Base-by-base conservation (phyloP, 2,797 vertebrate species). In the Pampus argenteus region DNA sequence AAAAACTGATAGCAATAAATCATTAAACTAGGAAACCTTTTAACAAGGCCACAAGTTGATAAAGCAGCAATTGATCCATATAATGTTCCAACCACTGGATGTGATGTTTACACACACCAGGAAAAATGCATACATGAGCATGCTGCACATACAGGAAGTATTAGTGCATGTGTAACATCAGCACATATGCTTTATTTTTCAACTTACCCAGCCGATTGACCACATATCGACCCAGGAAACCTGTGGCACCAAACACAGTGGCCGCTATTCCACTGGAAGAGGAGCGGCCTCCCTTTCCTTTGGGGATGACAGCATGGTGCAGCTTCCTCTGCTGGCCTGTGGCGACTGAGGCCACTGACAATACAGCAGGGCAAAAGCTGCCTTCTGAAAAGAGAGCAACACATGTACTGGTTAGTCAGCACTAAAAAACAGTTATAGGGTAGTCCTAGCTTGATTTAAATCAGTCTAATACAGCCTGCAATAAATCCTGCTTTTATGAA, bases 211-310 rank as follows among this genome's bases (percentile, higher is more conserved):
- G 95, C 14, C 93, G 94, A 70, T 93, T 96, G 84, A 99, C 96
- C 18, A 99, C 94, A 0, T 99, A 99, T 71, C 97, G 94, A 9
- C 98, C 98, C 74, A 99, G 87, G 78, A 97, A 99, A 13, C 98
- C 98, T 0, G 97, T 97, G 40, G 96, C 97, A 49, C 97, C 98
- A 70, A 99, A 99, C 31, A 99, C 97, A 0, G 97, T 98, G 65
- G 97, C 97, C 6, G 97, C 95, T 2, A 99, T 86, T 49, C 98
- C 98, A 50, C 97, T 99, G 83, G 95, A 94, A 0, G 98, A 98
- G 2, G 97, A 98, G 51, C 97, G 96, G 0, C 97, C 98, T 8
- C 96, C 96, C 83, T 95, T 97, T 15, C 98, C 98, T 66, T 85
- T 95, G 48, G 97, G 96, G 38, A 97, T 83, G 42, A 96, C 3